phyloP scores from a whole-genome alignment of 2,888 invertebrate genomes.

The Polydesmus complanatus region DNA sequence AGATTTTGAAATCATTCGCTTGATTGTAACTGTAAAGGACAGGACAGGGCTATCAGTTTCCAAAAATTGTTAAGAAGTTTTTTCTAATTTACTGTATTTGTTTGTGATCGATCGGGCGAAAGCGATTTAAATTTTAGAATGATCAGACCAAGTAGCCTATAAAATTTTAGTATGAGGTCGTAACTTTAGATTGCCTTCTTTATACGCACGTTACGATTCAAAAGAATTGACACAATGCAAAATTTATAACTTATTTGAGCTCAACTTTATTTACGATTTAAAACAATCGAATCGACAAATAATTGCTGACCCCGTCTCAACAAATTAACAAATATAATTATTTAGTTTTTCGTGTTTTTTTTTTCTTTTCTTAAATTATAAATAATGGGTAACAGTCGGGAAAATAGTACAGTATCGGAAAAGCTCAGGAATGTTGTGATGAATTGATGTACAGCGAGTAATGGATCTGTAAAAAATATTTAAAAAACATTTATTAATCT shows the following conservation, averaged over 20 bases:
- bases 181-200: no score
- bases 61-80: no score
- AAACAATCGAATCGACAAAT: background rate
- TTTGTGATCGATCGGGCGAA: no score
- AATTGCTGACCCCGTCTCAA: background rate
- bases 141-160: background rate
- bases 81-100: no score
- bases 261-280: background rate
- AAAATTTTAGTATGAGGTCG: no score
- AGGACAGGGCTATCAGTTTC: no score
- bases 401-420: background rate
- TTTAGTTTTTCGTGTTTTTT: background rate
- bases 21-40: no score
- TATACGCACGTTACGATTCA: no score
- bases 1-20: no score
- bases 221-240: background rate
- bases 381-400: background rate
- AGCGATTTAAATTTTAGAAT: background rate
- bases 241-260: background rate
- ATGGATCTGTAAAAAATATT: no score
- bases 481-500: no score
- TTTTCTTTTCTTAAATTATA: background rate
- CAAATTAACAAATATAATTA: background rate
- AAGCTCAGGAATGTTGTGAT: background rate
- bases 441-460: no score